Evolutionary conservation across 2,888 invertebrate genomes (phyloP), one percentile per base, ranked within the genome.

Genomic region (Halictus ligatus): DNA sequence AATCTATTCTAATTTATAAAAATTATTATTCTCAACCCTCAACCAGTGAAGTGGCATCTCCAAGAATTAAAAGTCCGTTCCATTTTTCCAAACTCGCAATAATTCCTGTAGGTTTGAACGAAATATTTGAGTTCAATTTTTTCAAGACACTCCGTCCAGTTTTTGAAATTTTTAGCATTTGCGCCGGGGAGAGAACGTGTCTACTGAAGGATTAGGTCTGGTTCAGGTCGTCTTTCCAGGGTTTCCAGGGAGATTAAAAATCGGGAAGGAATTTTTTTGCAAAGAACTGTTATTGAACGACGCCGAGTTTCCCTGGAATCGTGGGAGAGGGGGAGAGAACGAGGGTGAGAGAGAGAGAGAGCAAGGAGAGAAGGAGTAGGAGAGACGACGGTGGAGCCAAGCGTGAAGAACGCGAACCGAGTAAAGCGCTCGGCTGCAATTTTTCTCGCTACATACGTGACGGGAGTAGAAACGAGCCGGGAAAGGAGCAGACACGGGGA

Each of bases 361-460:
- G 25, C 50, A 21, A 21, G 21, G 60, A 1, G 84, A 48, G 54
- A 69, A 54, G 79, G 84, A 54, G 46, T 58, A 54, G 79, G 84
- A 75, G 84, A 84, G 78, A 67, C 48, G 75, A 80, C 67, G 80
- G 83, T 83, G 87, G 91, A 92, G 91, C 87, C 93, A 93, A 90
- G 93, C 95, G 94, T 94, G 95, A 94, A 95, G 94, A 95, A 95
- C 95, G 94, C 92, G 94, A 94, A 94, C 93, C 94, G 93, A 93
- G 94, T 93, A 95, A 95, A 95, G 94, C 94, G 95, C 94, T 95
- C 94, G 93, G 93, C 95, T 95, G 95, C 95, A 95, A 95, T 95
- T 95, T 95, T 95, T 95, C 95, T 95, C 95, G 95, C 95, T 93
- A 95, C 94, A 94, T 94, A 95, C 95, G 95, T 95, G 95, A 95